Conservation (phyloP, 2,888 invertebrate species). For the Quadroppia sp. region DNA sequence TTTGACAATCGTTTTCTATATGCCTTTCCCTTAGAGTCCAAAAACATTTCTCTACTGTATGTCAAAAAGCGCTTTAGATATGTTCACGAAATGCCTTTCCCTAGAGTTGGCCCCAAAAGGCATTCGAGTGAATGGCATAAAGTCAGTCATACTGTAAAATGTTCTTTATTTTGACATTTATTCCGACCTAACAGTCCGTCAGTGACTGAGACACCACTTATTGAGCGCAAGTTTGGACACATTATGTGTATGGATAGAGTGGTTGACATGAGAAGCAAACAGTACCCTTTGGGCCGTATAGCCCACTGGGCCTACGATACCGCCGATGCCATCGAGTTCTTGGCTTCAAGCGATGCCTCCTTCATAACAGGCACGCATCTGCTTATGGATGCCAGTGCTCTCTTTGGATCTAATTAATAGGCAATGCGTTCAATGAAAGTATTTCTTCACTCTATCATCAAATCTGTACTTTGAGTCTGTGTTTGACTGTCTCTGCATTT, state of each 20-base stretch:
- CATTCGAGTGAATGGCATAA: neutral
- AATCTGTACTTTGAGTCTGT: too few relatives aligned
- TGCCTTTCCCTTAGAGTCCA: neutral
- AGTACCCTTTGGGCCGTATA: conserved; percentile 7
- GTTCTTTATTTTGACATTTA: neutral
- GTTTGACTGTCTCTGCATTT: too few relatives aligned
- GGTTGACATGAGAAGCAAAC: neutral
- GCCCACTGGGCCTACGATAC: neutral
- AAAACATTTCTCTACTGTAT: neutral
- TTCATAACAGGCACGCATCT: conserved; percentile 4
- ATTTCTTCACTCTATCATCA: too few relatives aligned
- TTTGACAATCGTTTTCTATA: neutral
- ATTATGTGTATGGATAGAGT: neutral
- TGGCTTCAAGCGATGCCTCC: neutral
- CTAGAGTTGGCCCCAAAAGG: neutral
- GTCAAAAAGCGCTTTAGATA: neutral
- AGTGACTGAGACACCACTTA: neutral
- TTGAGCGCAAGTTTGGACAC: neutral
- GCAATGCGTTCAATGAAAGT: too few relatives aligned
- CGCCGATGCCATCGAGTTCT: neutral
- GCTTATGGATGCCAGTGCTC: conserved; percentile 6
- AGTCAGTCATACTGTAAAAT: neutral
- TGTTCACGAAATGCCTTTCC: neutral
- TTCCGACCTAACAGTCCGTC: neutral
- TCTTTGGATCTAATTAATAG: neutral